phyloP scores from a whole-genome alignment of 2,797 vertebrate genomes.

The Lerista edwardsae region DNA sequence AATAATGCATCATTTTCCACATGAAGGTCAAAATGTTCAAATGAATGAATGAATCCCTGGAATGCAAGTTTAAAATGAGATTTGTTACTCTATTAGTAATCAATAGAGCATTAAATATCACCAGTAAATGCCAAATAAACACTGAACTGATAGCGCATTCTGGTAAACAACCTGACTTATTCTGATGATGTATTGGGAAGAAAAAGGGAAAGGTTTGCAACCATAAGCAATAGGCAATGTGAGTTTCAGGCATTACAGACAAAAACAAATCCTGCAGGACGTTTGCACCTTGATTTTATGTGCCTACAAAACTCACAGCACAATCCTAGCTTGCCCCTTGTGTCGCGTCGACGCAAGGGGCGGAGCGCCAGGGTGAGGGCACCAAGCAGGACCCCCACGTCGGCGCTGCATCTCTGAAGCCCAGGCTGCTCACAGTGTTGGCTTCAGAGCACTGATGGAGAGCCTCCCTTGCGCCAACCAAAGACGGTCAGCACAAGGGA shows the following conservation, averaged over 20 bases:
- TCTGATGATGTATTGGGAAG: background rate
- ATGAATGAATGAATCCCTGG: rapidly evolving
- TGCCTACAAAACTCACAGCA: background rate
- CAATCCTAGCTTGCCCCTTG: too few relatives aligned
- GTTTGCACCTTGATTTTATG: background rate
- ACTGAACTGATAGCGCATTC: background rate
- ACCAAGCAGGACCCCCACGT: too few relatives aligned
- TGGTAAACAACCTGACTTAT: constrained; percentile 21
- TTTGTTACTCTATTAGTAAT: constrained; percentile 39
- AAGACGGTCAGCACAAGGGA: too few relatives aligned
- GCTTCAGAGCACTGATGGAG: too few relatives aligned
- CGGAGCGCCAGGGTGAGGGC: too few relatives aligned
- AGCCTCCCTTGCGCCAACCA: too few relatives aligned
- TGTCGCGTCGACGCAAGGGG: too few relatives aligned
- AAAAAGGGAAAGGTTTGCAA: constrained; percentile 19
- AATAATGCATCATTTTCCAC: constrained; percentile 29
- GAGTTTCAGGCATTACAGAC: background rate
- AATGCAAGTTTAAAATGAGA: background rate
- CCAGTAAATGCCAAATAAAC: constrained; percentile 13
- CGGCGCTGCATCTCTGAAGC: too few relatives aligned
- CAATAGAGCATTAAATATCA: constrained; percentile 39
- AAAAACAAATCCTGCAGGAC: background rate
- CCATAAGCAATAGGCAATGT: background rate
- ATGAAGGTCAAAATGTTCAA: constrained; percentile 24
- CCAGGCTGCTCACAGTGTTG: too few relatives aligned